Conservation (phyloP, 2,797 vertebrate species). For the Chelonia mydas region DNA sequence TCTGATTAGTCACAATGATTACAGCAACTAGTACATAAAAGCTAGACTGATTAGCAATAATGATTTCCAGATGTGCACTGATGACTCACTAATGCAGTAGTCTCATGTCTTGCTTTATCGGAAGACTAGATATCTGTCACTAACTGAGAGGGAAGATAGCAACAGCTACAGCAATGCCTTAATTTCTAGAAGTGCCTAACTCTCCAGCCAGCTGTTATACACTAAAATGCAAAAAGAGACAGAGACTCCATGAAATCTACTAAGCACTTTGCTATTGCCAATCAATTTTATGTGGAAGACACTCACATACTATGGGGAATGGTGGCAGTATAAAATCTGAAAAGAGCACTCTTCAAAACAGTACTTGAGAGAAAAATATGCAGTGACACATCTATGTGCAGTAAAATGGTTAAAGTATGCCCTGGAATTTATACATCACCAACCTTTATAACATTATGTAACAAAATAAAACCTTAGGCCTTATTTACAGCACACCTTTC, state of each 20-base stretch:
- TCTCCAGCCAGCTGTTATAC: not conserved
- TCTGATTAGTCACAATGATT: not conserved
- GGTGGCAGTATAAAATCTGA: not conserved
- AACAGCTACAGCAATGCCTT: not conserved
- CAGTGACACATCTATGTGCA: not conserved
- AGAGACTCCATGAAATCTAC: not conserved
- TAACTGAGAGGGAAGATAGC: not conserved
- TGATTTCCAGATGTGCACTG: not conserved
- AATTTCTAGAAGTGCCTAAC: not conserved
- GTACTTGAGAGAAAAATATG: not conserved
- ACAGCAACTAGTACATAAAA: not conserved
- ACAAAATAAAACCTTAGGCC: too few relatives aligned
- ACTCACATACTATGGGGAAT: not conserved
- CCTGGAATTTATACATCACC: not conserved
- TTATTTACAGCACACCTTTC: too few relatives aligned
- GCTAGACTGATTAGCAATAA: conserved; percentile 6
- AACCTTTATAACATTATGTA: not conserved
- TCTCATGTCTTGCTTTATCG: not conserved
- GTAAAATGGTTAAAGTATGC: not conserved
- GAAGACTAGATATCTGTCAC: not conserved
- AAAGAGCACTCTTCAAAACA: not conserved
- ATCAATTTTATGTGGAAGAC: not conserved
- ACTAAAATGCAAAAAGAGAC: not conserved
- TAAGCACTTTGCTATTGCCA: not conserved
- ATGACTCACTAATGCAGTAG: not conserved